Percentiles rank a stretch among this genome's conserved stretches.
Conservation (phyloP, 53 echinoderm and acorn worm species). For the Arbacia lixula region DNA sequence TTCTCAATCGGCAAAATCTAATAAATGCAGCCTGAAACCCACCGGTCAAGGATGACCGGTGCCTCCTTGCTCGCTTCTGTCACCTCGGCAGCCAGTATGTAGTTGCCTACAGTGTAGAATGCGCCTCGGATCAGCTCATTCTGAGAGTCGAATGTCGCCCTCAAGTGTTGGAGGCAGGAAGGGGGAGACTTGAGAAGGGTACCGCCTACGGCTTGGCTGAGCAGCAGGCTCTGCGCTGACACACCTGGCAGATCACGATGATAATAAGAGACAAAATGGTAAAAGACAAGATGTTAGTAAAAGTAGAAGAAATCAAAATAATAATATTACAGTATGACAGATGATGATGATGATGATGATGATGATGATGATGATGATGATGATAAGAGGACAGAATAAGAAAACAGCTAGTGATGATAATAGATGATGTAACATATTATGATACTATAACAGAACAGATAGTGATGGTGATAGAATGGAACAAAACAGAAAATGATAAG, state of each 20-base stretch:
- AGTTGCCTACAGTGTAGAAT: conserved; percentile 64
- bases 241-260: conserved; percentile 22
- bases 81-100: conserved; percentile 54
- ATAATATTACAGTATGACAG: too few relatives aligned
- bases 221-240: conserved; percentile 29
- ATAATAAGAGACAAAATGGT: not conserved
- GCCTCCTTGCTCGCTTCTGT: conserved; percentile 1
- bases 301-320: not conserved
- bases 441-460: too few relatives aligned
- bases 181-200: conserved; percentile 58
- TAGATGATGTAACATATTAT: too few relatives aligned
- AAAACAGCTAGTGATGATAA: not conserved
- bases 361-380: conserved; percentile 44
- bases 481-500: too few relatives aligned
- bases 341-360: conserved; percentile 45
- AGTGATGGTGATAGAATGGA: too few relatives aligned
- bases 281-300: not conserved
- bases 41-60: conserved; percentile 69
- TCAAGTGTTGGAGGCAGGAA: conserved; percentile 54
- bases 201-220: conserved; percentile 60
- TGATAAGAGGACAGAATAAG: conserved; percentile 3
- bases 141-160: conserved; percentile 58
- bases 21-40: too few relatives aligned
- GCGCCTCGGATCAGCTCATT: conserved; percentile 64
- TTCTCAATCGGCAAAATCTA: too few relatives aligned